Conservation (phyloP, 2,888 invertebrate genomes). For the Drosophila sordidapex region DNA sequence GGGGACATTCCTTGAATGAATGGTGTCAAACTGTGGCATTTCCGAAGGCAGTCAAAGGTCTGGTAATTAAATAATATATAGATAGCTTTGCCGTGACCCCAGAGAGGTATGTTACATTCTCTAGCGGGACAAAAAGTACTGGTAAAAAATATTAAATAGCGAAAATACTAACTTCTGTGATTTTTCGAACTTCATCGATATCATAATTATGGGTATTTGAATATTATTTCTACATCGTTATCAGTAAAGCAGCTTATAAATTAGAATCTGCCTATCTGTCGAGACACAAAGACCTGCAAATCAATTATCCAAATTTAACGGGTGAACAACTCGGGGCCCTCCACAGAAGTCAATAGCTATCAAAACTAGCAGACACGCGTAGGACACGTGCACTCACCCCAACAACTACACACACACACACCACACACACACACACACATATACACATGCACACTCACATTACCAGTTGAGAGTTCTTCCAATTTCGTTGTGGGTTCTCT, state of each 20-base stretch:
- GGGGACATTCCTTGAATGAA: constrained; percentile 17
- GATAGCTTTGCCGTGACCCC: constrained; percentile 10
- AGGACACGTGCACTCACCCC: constrained; percentile 63
- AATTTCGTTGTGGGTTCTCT: constrained; percentile 41
- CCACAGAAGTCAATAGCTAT: constrained; percentile 67
- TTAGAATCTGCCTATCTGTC: constrained; percentile 8
- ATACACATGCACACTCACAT: neutral
- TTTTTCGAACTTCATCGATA: neutral
- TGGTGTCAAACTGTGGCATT: constrained; percentile 16
- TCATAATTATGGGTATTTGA: neutral
- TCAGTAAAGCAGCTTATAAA: constrained; percentile 3
- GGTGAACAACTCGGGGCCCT: constrained; percentile 53
- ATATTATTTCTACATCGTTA: neutral
- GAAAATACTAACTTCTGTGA: neutral
- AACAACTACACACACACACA: neutral
- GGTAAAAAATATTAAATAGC: neutral
- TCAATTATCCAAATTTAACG: constrained; percentile 74
- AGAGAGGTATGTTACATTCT: constrained; percentile 26
- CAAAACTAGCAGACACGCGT: constrained; percentile 71
- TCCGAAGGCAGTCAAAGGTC: constrained; percentile 4
- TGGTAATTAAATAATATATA: constrained; percentile 45
- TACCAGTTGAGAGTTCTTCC: constrained; percentile 34
- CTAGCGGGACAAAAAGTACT: neutral
- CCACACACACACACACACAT: neutral
- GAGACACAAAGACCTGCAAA: constrained; percentile 36